Evolutionary conservation across 1,140 invertebrate species (phyloP).

Genomic region (Ylistrum balloti): DNA sequence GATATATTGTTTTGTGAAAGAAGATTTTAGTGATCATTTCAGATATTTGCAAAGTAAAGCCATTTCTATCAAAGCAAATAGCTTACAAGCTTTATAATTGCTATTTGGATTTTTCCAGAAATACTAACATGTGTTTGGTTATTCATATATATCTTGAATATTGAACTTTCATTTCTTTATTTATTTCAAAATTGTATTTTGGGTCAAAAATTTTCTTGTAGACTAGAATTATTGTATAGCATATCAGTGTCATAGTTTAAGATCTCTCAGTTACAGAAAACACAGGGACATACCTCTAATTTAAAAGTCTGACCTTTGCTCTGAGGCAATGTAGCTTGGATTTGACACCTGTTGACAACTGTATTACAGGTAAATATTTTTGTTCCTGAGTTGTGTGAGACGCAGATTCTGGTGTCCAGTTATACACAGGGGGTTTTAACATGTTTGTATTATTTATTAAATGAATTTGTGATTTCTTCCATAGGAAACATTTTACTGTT

Average conservation of each 20-base stretch:
- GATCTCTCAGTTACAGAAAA: background rate
- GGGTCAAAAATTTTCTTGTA: background rate
- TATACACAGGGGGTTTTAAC: too few species aligned
- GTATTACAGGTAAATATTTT: background rate
- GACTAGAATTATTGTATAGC: background rate
- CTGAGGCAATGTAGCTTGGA: background rate
- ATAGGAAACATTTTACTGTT: background rate
- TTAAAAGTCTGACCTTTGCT: background rate
- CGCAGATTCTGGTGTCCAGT: background rate
- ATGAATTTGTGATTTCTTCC: background rate
- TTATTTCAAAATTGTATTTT: background rate
- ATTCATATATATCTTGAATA: background rate
- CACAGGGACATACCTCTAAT: too few species aligned
- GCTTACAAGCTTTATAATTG: background rate
- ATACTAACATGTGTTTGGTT: background rate
- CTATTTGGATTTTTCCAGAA: background rate
- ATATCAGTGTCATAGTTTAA: background rate
- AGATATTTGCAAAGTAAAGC: background rate
- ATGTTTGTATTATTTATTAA: slow-evolving; percentile 5
- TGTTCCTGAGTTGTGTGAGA: background rate
- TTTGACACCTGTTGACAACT: background rate
- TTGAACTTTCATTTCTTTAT: background rate
- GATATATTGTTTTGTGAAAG: background rate
- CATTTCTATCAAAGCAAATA: background rate
- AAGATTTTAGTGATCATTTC: background rate